Conservation (phyloP, 2,888 invertebrate species). For the Pteria penguin region DNA sequence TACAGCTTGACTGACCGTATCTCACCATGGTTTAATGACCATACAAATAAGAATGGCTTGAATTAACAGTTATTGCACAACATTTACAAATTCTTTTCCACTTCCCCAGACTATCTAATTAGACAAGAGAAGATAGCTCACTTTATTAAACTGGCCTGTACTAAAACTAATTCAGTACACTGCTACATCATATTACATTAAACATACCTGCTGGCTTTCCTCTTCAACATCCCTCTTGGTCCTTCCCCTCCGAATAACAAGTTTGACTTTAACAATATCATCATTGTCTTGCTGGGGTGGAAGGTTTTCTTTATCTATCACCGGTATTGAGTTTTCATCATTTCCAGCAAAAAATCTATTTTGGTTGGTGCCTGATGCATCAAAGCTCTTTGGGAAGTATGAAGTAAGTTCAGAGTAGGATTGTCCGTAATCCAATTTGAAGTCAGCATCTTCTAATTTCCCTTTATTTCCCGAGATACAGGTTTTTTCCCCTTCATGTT, state of each 20-base stretch:
- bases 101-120: too few relatives aligned
- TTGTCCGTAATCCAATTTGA: neutral
- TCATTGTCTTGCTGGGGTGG: constrained; percentile 1
- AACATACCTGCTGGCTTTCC: neutral
- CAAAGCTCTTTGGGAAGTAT: constrained; percentile 18
- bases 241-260: constrained; percentile 31
- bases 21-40: too few relatives aligned
- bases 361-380: neutral
- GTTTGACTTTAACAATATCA: constrained; percentile 38
- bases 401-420: constrained; percentile 25
- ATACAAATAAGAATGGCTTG: too few relatives aligned
- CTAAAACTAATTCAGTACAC: too few relatives aligned
- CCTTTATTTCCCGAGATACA: neutral
- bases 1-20: too few relatives aligned
- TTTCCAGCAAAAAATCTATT: neutral
- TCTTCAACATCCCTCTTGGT: constrained; percentile 11
- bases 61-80: too few relatives aligned
- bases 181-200: too few relatives aligned
- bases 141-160: too few relatives aligned
- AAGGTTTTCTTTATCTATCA: neutral
- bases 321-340: neutral
- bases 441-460: neutral
- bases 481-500: constrained; percentile 6
- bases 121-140: too few relatives aligned
- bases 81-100: too few relatives aligned